Conservation (phyloP, 2,113 vertebrate species). For the Phaethornis superciliosus region DNA sequence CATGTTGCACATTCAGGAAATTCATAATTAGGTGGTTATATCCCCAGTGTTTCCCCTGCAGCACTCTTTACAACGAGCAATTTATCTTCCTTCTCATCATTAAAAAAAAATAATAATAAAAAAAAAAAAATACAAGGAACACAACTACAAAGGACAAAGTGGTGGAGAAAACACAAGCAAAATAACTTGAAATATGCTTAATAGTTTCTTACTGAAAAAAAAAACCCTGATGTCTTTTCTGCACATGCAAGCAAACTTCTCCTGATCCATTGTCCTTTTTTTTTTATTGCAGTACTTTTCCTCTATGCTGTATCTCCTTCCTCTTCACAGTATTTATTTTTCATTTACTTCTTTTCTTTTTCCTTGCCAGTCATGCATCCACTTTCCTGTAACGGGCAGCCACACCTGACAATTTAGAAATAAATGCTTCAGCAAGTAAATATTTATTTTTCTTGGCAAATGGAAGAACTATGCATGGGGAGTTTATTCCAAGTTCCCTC, state of each 20-base stretch:
- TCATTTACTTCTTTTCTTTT: slow-evolving; percentile 31
- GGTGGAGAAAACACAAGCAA: not conserved
- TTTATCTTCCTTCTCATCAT: slow-evolving; percentile 59
- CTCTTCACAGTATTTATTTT: slow-evolving; percentile 31
- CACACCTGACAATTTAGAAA: slow-evolving; percentile 42
- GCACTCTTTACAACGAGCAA: slow-evolving; percentile 56
- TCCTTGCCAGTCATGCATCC: not conserved
- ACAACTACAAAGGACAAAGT: slow-evolving; percentile 21
- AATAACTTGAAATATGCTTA: slow-evolving; percentile 15
- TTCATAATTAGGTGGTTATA: slow-evolving; percentile 77
- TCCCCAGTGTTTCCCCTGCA: slow-evolving; percentile 68
- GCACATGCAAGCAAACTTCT: slow-evolving; percentile 37
- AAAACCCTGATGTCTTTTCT: slow-evolving; percentile 13
- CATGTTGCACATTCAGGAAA: slow-evolving; percentile 77
- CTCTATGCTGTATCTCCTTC: slow-evolving; percentile 19
- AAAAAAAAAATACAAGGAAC: not conserved
- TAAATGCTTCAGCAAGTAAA: not conserved
- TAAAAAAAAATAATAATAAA: slow-evolving; percentile 13
- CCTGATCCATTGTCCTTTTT: slow-evolving; percentile 37
- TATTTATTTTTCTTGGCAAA: not conserved
- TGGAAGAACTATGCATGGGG: not conserved
- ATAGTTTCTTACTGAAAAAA: not conserved
- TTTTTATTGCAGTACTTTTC: slow-evolving; percentile 38
- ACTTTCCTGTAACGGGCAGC: slow-evolving; percentile 45
- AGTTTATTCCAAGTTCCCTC: not conserved